These are phyloP conservation scores for Heliothis virescens DNA, from an alignment of 1,140 invertebrate species.

Conservation along the genomic window DNA sequence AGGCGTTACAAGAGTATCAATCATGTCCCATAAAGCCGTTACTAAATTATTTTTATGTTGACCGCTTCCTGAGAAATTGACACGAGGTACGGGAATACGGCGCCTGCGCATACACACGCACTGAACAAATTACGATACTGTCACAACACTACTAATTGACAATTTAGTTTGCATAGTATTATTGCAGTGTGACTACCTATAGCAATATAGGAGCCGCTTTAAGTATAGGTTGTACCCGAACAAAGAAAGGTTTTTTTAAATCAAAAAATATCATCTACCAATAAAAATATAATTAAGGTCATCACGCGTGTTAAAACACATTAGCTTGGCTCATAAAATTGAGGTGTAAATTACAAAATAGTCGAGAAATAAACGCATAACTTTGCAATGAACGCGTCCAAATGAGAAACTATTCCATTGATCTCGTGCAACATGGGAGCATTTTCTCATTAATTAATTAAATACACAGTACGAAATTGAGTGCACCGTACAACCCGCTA, in stretches of 20 bases:
- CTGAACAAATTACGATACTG: constrained; percentile 21
- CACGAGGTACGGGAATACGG: constrained; percentile 14
- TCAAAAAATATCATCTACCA: neutral
- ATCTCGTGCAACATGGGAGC: constrained; percentile 27
- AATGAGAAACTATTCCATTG: constrained; percentile 13
- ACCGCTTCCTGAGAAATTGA: constrained; percentile 24
- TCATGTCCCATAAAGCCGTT: constrained; percentile 11
- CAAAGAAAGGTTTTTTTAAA: neutral
- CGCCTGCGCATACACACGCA: neutral
- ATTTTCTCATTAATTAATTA: constrained; percentile 47
- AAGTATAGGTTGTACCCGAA: neutral
- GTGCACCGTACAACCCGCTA: constrained; percentile 46
- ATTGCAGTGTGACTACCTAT: neutral
- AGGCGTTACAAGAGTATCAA: constrained; percentile 37
- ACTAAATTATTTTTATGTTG: constrained; percentile 37
- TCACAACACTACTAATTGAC: constrained; percentile 38
- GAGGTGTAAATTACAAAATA: neutral
- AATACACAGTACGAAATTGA: constrained; percentile 47
- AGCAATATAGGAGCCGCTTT: neutral
- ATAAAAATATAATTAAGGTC: too few species aligned
- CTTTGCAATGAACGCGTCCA: neutral
- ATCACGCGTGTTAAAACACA: too few species aligned
- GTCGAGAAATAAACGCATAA: neutral
- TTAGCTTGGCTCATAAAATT: neutral
- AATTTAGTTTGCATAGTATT: constrained; percentile 41